Conservation (phyloP, 2,888 invertebrate genomes). For the Seira ritae region DNA sequence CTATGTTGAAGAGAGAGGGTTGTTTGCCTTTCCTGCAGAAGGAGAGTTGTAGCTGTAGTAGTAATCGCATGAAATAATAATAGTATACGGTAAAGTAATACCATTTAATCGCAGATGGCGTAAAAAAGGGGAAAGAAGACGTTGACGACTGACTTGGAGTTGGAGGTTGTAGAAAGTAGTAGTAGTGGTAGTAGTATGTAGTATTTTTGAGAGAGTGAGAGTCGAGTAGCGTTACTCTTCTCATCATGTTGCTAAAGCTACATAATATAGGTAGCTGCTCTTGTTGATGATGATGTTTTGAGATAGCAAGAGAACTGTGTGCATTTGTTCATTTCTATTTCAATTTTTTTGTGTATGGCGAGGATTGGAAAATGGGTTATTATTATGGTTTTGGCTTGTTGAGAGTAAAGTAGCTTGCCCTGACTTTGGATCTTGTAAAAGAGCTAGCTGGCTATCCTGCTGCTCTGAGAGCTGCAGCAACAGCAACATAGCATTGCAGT, state of each 20-base stretch:
- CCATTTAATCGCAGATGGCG: neutral
- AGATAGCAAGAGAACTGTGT: neutral
- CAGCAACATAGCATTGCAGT: too few relatives aligned
- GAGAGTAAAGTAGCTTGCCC: neutral
- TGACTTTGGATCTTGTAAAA: neutral
- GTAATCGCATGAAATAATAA: conserved; percentile 41
- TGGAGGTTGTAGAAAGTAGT: conserved; percentile 8
- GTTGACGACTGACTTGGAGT: neutral
- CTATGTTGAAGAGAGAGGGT: conserved; percentile 16
- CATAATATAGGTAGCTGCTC: neutral
- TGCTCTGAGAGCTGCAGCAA: too few relatives aligned
- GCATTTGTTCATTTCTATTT: neutral
- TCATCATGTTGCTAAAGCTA: neutral
- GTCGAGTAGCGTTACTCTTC: conserved; percentile 15
- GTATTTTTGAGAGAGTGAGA: conserved; percentile 48
- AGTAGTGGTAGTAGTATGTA: conserved; percentile 34
- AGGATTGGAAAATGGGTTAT: conserved; percentile 36
- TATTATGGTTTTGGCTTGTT: neutral
- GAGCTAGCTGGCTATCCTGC: too few relatives aligned
- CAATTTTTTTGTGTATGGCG: conserved; percentile 13
- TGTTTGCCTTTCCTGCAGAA: neutral
- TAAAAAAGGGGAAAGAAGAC: conserved; percentile 16
- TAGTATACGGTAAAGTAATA: conserved; percentile 16
- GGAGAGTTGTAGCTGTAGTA: conserved; percentile 16
- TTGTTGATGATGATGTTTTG: conserved; percentile 32